Base-by-base conservation (phyloP, 2,888 invertebrate genomes). In the Diaphora mendica region DNA sequence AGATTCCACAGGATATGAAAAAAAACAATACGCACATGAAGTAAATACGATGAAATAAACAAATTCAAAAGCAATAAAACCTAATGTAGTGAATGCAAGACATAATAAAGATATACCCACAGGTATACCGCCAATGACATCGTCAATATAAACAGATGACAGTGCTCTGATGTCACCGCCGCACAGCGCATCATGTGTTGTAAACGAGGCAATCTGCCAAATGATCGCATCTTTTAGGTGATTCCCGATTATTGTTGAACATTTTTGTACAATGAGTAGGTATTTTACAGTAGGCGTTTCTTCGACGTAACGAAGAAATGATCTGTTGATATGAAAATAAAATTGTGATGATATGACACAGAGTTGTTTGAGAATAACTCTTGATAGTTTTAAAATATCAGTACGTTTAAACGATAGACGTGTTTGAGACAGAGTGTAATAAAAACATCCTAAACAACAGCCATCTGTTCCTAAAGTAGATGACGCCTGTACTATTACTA, bases 91-190 rank as follows among this genome's bases (percentile, higher is more conserved):
- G 13, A 15, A 59, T 26, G 26, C 26, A 59, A 66, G 42, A 26
- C 20, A 30, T 13, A 62, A 20, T 15, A 70, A 44, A 30, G 13
- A 30, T 15, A 35, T 62, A 20, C 30, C 33, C 7, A 13, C 30
- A 26, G 42, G 17, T 71, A 42, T 30, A 33, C 59, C 26, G 39
- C 23, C 30, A 51, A 72, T 80, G 81, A 84, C 77, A 77, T 75
- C 74, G 67, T 44, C 67, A n/a, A 65, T 26, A 76, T 84, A 79
- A 77, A 79, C 77, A 82, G 66, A 79, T 84, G 81, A 84, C 74
- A 78, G 51, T 44, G 68, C 68, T 68, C 68, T 84, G 85, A 85
- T 79, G 79, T 81, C 83, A 84, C 65, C 79, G 64, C 26, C 70
- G 59, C 39, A 55, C 23, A 42, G 66, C 65, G 23, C 42, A 48